Evolutionary conservation across 2,113 vertebrate species (phyloP), one percentile per base, ranked within the genome.

Genomic region (Mirounga angustirostris): DNA sequence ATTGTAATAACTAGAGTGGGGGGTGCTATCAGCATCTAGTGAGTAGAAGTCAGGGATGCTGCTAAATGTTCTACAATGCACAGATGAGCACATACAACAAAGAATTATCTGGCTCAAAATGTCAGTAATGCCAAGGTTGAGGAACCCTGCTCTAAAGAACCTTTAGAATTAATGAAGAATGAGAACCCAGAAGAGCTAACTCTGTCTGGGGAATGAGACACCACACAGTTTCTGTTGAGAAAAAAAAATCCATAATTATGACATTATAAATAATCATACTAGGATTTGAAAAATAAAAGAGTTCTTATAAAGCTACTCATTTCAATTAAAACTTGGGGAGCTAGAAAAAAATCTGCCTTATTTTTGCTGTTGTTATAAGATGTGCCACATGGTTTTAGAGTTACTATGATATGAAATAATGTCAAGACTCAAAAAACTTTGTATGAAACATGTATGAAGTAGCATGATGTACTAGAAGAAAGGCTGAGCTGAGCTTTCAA

Each of bases 261-360:
- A 80, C 6, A 24, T 54, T 95, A 56, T 43, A 92, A 81, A 89
- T 74, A 92, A 87, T 58, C 43, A 56, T 78, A 73, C 54, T 94
- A 50, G 24, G 74, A 93, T 89, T 91, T 91, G 6, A 56, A 93
- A 58, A 82, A 78, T 33, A 56, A 89, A 87, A 79, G 10, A 26
- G 56, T 79, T 87, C n/a, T 59, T 94, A 26, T 67, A 85, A 92
- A 92, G 12, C 28, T 65, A 14, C 7, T 46, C 46, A 79, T 93
- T 91, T 93, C 69, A 19, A 4, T 90, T 19, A 82, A 79, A 92
- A 89, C 26, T 76, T 76, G 15, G 21, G 21, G 6, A 63, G 9
- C 36, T 28, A 74, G 67, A 67, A 76, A 86, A 88, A 3, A 7
- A 52, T 36, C 36, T 80, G 24, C 40, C 24, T 8, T 80, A 33